Evolutionary conservation across 2,113 vertebrate genomes (phyloP).

Genomic region (Archocentrus centrarchus): DNA sequence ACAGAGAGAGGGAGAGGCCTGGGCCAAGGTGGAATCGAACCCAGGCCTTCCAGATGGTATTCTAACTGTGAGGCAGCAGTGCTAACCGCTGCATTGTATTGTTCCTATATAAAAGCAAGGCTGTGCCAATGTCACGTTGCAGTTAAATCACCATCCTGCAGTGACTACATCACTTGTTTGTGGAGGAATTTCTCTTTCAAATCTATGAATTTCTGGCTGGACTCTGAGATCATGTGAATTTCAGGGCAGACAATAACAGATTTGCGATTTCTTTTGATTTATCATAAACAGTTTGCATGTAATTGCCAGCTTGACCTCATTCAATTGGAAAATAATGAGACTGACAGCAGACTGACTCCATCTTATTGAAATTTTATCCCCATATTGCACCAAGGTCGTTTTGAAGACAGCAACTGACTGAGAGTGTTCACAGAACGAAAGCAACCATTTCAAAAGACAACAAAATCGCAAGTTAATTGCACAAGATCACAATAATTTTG

Average conservation of each 20-base stretch:
- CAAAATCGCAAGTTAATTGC: background rate
- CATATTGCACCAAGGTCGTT: too few relatives aligned
- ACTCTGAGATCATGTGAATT: fast-evolving
- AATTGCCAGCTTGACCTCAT: background rate
- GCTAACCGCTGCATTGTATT: too few relatives aligned
- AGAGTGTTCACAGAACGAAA: background rate
- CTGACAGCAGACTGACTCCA: background rate
- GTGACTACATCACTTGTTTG: too few relatives aligned
- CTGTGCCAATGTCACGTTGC: background rate
- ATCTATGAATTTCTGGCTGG: too few relatives aligned
- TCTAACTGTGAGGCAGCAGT: too few relatives aligned
- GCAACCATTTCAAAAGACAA: background rate
- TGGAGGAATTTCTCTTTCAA: background rate
- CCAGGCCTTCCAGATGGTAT: too few relatives aligned
- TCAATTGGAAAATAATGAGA: background rate
- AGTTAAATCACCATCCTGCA: background rate
- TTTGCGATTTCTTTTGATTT: background rate
- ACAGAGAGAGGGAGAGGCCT: too few relatives aligned
- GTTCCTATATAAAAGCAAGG: background rate
- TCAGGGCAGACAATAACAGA: background rate
- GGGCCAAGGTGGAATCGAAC: too few relatives aligned
- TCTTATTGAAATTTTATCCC: background rate
- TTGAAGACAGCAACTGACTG: background rate
- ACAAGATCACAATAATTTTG: too few relatives aligned
- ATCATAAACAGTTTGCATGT: background rate